phyloP scores from a whole-genome alignment of 2,888 invertebrate species.

The Selenia dentaria region DNA sequence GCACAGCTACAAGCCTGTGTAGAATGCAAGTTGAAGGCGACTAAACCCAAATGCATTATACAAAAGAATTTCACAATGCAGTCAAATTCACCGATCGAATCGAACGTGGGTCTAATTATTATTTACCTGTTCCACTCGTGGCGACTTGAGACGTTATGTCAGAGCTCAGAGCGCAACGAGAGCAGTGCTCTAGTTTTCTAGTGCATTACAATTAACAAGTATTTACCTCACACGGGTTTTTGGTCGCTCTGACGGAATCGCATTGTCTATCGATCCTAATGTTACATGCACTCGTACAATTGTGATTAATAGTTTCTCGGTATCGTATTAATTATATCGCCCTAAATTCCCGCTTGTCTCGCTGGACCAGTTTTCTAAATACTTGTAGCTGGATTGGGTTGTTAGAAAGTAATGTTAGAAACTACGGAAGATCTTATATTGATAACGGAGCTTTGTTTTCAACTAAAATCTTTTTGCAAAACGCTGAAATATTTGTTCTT shows the following conservation, averaged over 20 bases:
- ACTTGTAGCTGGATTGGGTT: conserved; percentile 28
- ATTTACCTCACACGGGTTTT: conserved; percentile 48
- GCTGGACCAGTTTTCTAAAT: conserved; percentile 55
- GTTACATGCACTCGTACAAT: conserved; percentile 38
- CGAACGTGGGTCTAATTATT: conserved; percentile 80
- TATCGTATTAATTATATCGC: conserved; percentile 38
- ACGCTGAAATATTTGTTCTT: not conserved
- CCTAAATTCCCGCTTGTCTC: conserved; percentile 52
- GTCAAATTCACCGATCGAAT: conserved; percentile 58
- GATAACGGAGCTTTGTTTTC: no score
- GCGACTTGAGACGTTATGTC: conserved; percentile 52
- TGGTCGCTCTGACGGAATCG: conserved; percentile 37
- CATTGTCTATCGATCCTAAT: conserved; percentile 41
- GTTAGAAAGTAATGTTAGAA: not conserved
- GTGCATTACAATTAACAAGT: conserved; percentile 52
- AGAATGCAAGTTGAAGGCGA: conserved; percentile 42
- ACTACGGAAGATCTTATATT: no score
- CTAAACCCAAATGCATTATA: conserved; percentile 37
- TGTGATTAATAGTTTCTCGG: conserved; percentile 55
- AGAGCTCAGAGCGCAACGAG: conserved; percentile 51
- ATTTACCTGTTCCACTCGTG: conserved; percentile 57
- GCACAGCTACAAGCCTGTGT: conserved; percentile 39
- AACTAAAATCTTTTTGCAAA: no score
- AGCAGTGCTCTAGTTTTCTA: conserved; percentile 56
- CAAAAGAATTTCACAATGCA: conserved; percentile 48